phyloP scores from a whole-genome alignment of 2,888 invertebrate species.

The Sphinx pinastri region DNA sequence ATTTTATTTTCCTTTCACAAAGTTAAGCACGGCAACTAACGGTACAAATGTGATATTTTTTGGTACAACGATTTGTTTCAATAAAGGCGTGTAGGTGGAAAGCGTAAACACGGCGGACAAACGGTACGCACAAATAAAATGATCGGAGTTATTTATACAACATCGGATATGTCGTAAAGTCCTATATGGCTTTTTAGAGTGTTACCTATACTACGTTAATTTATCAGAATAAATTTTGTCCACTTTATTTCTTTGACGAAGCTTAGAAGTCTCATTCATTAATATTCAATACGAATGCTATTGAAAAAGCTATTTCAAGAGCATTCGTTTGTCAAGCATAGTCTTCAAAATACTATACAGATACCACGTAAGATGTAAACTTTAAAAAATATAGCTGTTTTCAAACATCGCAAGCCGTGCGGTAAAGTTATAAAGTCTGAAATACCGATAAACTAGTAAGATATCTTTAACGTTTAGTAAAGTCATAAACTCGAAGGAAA shows the following conservation, averaged over 20 bases:
- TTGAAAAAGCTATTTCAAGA: too few relatives aligned
- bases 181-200: too few relatives aligned
- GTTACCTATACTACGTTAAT: too few relatives aligned
- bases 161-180: too few relatives aligned
- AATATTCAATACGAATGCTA: too few relatives aligned
- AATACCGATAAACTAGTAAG: slow-evolving; percentile 10
- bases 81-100: not conserved
- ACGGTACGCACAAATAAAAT: not conserved
- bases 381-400: too few relatives aligned
- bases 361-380: not conserved
- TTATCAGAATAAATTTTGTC: too few relatives aligned
- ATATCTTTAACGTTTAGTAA: slow-evolving; percentile 2
- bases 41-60: slow-evolving; percentile 33
- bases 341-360: not conserved
- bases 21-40: slow-evolving; percentile 41
- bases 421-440: slow-evolving; percentile 3
- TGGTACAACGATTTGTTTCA: slow-evolving; percentile 23
- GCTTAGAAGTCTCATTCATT: too few relatives aligned
- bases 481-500: slow-evolving; percentile 12
- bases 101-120: not conserved
- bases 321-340: not conserved
- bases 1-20: slow-evolving; percentile 62
- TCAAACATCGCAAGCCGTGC: not conserved
- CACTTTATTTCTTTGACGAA: too few relatives aligned
- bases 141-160: not conserved